phyloP scores from a whole-genome alignment of 1,140 invertebrate species.

The Papilio polyxenes region DNA sequence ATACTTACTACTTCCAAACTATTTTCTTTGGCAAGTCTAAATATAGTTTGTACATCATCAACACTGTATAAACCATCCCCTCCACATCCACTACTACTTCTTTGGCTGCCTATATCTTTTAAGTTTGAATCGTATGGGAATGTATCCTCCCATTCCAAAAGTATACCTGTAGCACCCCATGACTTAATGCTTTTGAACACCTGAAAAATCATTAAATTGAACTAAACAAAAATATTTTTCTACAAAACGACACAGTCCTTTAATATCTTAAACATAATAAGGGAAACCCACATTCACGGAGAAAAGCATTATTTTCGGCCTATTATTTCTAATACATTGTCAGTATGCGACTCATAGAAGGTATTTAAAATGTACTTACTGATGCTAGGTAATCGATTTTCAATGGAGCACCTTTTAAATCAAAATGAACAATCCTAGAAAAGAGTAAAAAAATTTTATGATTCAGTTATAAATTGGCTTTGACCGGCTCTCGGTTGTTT shows the following conservation, averaged over 20 bases:
- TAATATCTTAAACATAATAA: too few relatives aligned
- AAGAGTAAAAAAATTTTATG: background rate
- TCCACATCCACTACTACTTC: slow-evolving; percentile 62
- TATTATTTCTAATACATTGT: background rate
- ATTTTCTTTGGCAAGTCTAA: slow-evolving; percentile 69
- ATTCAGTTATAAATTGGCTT: background rate
- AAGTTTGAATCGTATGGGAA: slow-evolving; percentile 91
- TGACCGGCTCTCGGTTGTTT: background rate
- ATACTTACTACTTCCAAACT: slow-evolving; percentile 72
- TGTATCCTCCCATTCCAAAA: slow-evolving; percentile 97
- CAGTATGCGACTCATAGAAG: background rate
- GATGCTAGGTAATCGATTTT: slow-evolving; percentile 61
- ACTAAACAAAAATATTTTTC: too few relatives aligned
- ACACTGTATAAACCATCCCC: slow-evolving; percentile 75
- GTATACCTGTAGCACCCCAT: slow-evolving; percentile 90
- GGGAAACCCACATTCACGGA: too few relatives aligned
- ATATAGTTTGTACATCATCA: slow-evolving; percentile 73
- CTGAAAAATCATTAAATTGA: slow-evolving; percentile 40
- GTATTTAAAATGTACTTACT: slow-evolving; percentile 48
- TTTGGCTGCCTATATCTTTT: slow-evolving; percentile 82
- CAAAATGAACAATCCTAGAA: slow-evolving; percentile 70
- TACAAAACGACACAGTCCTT: too few relatives aligned
- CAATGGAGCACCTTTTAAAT: slow-evolving; percentile 69
- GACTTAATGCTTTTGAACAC: slow-evolving; percentile 65
- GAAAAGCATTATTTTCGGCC: too few relatives aligned